These are phyloP conservation scores for Cybosia mesomella DNA, from an alignment of 2,888 invertebrate species.

Conservation along the genomic window DNA sequence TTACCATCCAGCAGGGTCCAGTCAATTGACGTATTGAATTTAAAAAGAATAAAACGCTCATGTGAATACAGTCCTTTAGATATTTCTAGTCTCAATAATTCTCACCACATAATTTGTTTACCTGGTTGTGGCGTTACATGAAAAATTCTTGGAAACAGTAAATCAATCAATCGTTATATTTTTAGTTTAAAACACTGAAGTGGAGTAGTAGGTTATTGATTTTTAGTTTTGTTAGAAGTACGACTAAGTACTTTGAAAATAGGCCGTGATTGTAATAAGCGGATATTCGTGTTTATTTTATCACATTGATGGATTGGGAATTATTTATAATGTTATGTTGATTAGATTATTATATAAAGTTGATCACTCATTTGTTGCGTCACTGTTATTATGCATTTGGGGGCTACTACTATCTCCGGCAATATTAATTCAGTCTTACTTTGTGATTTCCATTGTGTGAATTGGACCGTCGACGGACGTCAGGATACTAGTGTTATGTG, in stretches of 20 bases:
- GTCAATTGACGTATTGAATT: too few species aligned
- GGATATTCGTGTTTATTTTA: slow-evolving; percentile 2
- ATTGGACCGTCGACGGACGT: too few species aligned
- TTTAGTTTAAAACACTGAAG: slow-evolving; percentile 1
- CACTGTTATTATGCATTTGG: too few species aligned
- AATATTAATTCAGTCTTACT: too few species aligned
- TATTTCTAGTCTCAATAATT: background rate
- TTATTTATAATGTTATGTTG: background rate
- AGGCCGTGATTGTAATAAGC: background rate
- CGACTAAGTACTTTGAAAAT: background rate
- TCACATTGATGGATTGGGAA: slow-evolving; percentile 1
- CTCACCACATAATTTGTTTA: background rate
- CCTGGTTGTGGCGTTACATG: background rate
- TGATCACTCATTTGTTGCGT: background rate
- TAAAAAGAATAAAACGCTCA: too few species aligned
- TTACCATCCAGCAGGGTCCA: too few species aligned
- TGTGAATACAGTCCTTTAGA: background rate
- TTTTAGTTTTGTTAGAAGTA: background rate
- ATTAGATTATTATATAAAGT: slow-evolving; percentile 1
- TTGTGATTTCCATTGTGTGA: too few species aligned
- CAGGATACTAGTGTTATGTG: too few species aligned
- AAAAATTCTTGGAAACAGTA: slow-evolving; percentile 5
- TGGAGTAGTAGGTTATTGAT: background rate
- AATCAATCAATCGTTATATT: slow-evolving; percentile 14
- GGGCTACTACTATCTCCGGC: too few species aligned